A percentile compares a stretch with the other conserved stretches of the same genome.
phyloP scores from a whole-genome alignment of 92 coral and sea anemone genomes.

The Phymanthus crucifer region DNA sequence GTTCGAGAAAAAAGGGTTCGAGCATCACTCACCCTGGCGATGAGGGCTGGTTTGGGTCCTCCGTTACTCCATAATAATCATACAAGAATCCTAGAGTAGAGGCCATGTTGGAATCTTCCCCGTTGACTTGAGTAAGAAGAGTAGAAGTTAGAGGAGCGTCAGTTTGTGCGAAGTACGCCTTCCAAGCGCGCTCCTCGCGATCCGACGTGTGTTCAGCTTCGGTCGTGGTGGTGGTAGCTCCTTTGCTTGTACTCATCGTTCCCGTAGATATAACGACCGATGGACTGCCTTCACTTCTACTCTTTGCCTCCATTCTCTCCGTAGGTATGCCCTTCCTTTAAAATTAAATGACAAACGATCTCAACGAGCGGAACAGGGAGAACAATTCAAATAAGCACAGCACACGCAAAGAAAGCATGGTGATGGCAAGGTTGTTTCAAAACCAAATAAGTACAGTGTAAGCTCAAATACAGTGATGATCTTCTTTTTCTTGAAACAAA shows the following conservation, averaged over 20 bases:
- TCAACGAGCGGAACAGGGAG: neutral
- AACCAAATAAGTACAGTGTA: neutral
- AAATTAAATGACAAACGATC: neutral
- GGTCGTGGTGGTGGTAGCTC: constrained; percentile 48
- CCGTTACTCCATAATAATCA: constrained; percentile 93
- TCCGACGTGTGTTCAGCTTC: constrained; percentile 51
- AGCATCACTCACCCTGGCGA: constrained; percentile 82
- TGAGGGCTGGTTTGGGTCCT: constrained; percentile 89
- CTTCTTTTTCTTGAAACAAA: constrained; percentile 3
- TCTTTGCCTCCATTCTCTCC: constrained; percentile 68
- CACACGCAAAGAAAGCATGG: constrained; percentile 20
- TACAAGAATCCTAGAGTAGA: constrained; percentile 90
- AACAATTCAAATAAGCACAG: neutral
- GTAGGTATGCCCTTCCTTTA: constrained; percentile 65
- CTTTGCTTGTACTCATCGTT: constrained; percentile 44
- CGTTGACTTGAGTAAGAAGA: constrained; percentile 89
- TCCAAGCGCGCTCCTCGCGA: constrained; percentile 93
- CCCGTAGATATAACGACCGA: constrained; percentile 73
- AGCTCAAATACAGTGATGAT: neutral
- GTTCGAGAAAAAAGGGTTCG: neutral
- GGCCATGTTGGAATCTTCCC: constrained; percentile 95
- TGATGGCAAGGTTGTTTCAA: constrained; percentile 23
- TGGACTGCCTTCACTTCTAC: constrained; percentile 62
- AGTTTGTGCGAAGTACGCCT: constrained; percentile 89
- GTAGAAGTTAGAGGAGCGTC: constrained; percentile 87